Evolutionary conservation across 1,140 invertebrate genomes (phyloP).

Genomic region (Acromyrmex heyeri): DNA sequence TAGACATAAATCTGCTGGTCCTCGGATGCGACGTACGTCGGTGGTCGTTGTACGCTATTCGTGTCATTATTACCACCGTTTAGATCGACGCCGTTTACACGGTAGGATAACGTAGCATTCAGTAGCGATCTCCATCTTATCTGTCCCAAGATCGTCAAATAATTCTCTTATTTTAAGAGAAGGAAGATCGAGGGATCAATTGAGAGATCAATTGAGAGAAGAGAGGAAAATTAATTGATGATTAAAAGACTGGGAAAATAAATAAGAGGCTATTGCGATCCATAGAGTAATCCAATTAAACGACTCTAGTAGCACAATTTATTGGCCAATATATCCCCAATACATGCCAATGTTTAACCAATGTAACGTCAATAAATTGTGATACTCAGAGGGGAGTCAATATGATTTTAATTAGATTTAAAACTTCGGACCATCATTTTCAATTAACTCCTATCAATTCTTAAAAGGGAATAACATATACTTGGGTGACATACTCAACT

Average conservation of each 20-base stretch:
- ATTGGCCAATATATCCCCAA: too few relatives aligned
- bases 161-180: slow-evolving; percentile 40
- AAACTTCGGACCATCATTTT: not conserved
- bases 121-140: slow-evolving; percentile 84
- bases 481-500: too few relatives aligned
- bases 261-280: not conserved
- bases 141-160: slow-evolving; percentile 76
- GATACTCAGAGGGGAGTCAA: not conserved
- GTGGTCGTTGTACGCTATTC: slow-evolving; percentile 43
- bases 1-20: slow-evolving; percentile 81
- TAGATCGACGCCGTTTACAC: slow-evolving; percentile 63
- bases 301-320: too few relatives aligned
- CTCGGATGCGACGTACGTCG: slow-evolving; percentile 58
- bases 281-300: not conserved
- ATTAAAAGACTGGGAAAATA: not conserved
- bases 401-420: not conserved
- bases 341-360: too few relatives aligned
- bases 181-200: too few relatives aligned
- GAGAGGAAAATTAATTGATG: not conserved
- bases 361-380: too few relatives aligned
- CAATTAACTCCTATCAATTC: not conserved
- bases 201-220: not conserved
- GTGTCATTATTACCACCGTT: slow-evolving; percentile 67
- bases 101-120: slow-evolving; percentile 75
- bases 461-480: too few relatives aligned